Evolutionary conservation across 2,113 vertebrate genomes (phyloP), one percentile per base, ranked within the genome.

Genomic region (Xiphophorus maculatus): DNA sequence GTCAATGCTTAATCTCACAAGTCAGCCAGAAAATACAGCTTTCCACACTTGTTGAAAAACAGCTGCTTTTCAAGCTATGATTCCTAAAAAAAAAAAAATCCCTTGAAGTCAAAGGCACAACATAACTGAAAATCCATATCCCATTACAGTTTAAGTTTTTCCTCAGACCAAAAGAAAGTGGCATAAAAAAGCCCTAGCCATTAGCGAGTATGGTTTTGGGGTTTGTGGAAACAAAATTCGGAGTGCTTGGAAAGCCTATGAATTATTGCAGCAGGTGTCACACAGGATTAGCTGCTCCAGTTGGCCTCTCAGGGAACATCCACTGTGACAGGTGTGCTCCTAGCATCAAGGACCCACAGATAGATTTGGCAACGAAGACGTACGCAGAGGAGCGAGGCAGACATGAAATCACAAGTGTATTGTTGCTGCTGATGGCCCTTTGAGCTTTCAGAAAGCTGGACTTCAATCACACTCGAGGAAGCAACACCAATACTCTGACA

Each of bases 241-340:
- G 78, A 89, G 87, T 87, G 84, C 81, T 85, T 67, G 79, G 82
- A 83, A 88, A 84, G 87, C 84, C 85, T 80, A 90, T 90, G 85
- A 93, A 92, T 93, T 91, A 93, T 93, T 93, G 77, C 90, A 89
- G 92, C 88, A 88, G 75, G 88, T 89, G 91, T 94, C 93, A 81
- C 76, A 73, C 79, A 65, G 88, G 87, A 94, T 94, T 88, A 94
- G 84, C 85, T 83, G 91, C 94, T 92, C 89, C 81, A 89, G 85
- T 94, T 90, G 86, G 87, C 84, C 85, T 89, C 87, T 87, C 81
- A 78, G 90, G 90, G 87, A 92, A 93, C 90, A 90, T 87, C 63
- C 77, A 89, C 84, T 84, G 79, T 93, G 93, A 94, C 92, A 92
- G 91, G 93, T 92, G 88, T 85, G 90, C 88, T 88, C 75, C 74